phyloP scores from a whole-genome alignment of 1,140 invertebrate species.

The Plectrocnemia conspersa region DNA sequence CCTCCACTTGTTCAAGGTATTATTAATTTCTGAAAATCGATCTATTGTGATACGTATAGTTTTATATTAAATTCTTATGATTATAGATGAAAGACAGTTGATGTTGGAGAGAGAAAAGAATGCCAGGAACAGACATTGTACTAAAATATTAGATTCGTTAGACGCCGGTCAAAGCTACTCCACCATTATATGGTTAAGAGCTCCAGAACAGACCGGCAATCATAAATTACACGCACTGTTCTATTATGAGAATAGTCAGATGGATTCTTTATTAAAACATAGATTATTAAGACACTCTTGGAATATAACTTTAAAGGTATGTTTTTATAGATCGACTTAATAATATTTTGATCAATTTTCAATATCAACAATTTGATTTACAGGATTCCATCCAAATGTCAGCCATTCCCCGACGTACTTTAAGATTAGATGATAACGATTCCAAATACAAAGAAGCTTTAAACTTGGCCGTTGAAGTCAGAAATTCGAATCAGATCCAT shows the following conservation, averaged over 20 bases:
- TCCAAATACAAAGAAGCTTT: slow-evolving; percentile 41
- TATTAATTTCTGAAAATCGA: too few species aligned
- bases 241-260: slow-evolving; percentile 61
- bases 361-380: slow-evolving; percentile 21
- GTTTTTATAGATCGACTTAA: background rate
- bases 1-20: slow-evolving; percentile 35
- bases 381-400: slow-evolving; percentile 47
- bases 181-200: slow-evolving; percentile 59
- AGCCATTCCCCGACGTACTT: slow-evolving; percentile 42
- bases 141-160: slow-evolving; percentile 40
- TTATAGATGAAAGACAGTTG: slow-evolving; percentile 34
- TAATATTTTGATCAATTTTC: slow-evolving; percentile 3
- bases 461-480: slow-evolving; percentile 44
- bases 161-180: slow-evolving; percentile 51
- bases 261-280: slow-evolving; percentile 44
- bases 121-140: slow-evolving; percentile 44
- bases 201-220: slow-evolving; percentile 56
- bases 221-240: slow-evolving; percentile 61
- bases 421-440: slow-evolving; percentile 35
- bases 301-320: slow-evolving; percentile 56
- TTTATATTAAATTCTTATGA: slow-evolving; percentile 20
- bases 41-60: slow-evolving; percentile 16
- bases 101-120: slow-evolving; percentile 41
- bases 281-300: slow-evolving; percentile 60
- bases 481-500: slow-evolving; percentile 43